These are phyloP conservation scores for Ceratothoa steindachneri DNA, from an alignment of 2,888 invertebrate genomes.

Conservation along the genomic window DNA sequence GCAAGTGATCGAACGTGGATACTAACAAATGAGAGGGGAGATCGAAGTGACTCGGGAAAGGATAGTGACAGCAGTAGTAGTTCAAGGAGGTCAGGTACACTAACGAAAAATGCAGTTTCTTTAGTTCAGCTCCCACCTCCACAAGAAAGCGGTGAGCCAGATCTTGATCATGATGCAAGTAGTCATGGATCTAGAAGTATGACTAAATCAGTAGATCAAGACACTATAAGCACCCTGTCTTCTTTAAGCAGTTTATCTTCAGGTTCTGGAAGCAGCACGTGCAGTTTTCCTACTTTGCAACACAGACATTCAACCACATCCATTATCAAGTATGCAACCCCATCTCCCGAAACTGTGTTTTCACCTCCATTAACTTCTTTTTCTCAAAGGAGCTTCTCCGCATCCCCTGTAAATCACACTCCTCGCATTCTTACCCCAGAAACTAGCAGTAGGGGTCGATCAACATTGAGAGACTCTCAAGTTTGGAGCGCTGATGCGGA, in stretches of 20 bases:
- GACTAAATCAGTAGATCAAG: conserved; percentile 27
- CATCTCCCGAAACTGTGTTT: conserved; percentile 3
- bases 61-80: conserved; percentile 51
- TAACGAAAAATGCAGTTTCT: conserved; percentile 68
- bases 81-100: conserved; percentile 52
- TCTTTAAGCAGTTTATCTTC: conserved; percentile 40
- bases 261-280: conserved; percentile 32
- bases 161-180: conserved; percentile 60
- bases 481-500: conserved; percentile 35
- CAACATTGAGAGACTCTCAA: conserved; percentile 26
- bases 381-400: conserved; percentile 19
- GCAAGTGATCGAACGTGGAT: conserved; percentile 48
- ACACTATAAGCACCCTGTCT: conserved; percentile 36
- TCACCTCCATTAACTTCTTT: conserved; percentile 16
- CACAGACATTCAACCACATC: conserved; percentile 20
- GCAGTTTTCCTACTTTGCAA: conserved; percentile 14
- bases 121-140: conserved; percentile 77
- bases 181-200: conserved; percentile 27
- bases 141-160: conserved; percentile 59
- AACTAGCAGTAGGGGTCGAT: conserved; percentile 25
- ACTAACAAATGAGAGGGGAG: conserved; percentile 44
- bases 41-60: conserved; percentile 31
- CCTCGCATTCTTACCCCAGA: conserved; percentile 18
- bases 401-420: conserved; percentile 31
- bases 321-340: conserved; percentile 6